phyloP scores from a whole-genome alignment of 2,888 invertebrate genomes.

The Drosophila monieri region DNA sequence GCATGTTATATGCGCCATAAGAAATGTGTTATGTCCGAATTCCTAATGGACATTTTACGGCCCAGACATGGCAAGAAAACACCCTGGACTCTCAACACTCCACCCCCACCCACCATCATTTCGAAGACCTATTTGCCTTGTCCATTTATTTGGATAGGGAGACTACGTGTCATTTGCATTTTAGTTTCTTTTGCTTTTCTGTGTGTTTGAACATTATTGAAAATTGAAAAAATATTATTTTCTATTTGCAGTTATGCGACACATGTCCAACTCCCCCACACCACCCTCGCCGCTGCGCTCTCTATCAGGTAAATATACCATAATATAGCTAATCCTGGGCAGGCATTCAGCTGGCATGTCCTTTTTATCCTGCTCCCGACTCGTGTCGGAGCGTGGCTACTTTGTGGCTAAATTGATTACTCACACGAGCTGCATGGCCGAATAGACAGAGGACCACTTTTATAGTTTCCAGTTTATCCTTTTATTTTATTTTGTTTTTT shows the following conservation, averaged over 20 bases:
- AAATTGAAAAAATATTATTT: slow-evolving; percentile 40
- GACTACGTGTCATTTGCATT: slow-evolving; percentile 80
- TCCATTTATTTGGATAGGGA: slow-evolving; percentile 32
- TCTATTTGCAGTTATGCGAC: slow-evolving; percentile 80
- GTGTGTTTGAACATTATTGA: slow-evolving; percentile 7
- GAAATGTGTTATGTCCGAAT: slow-evolving; percentile 60
- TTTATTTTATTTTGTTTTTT: not conserved
- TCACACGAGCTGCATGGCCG: slow-evolving; percentile 63
- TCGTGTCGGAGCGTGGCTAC: slow-evolving; percentile 74
- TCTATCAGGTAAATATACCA: slow-evolving; percentile 78
- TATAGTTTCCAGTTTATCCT: slow-evolving; percentile 54
- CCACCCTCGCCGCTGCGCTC: slow-evolving; percentile 82
- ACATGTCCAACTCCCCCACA: slow-evolving; percentile 83
- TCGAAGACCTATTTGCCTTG: slow-evolving; percentile 8
- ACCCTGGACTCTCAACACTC: slow-evolving; percentile 20
- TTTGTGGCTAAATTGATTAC: slow-evolving; percentile 77
- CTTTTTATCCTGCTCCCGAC: slow-evolving; percentile 27
- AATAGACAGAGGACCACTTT: slow-evolving; percentile 49
- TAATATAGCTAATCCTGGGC: slow-evolving; percentile 71
- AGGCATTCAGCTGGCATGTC: slow-evolving; percentile 66
- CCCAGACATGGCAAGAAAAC: slow-evolving; percentile 41
- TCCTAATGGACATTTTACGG: slow-evolving; percentile 83
- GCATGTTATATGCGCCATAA: slow-evolving; percentile 65
- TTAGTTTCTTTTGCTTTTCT: not conserved
- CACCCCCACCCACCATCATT: not conserved